Percentiles rank a stretch among this genome's conserved stretches.
phyloP scores from a whole-genome alignment of 2,888 invertebrate genomes.

The Melanchra persicariae region DNA sequence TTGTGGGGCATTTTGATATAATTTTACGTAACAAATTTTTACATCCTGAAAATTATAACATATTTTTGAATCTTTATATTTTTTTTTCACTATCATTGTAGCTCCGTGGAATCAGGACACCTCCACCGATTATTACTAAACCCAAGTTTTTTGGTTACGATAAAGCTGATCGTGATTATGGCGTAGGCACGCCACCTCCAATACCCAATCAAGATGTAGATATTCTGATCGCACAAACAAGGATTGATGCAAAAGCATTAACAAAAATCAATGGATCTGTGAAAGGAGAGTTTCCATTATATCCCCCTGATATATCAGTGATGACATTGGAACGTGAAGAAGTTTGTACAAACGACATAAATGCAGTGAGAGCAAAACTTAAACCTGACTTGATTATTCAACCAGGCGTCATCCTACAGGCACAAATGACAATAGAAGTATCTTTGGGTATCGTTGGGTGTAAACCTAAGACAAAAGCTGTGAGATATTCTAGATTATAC shows the following conservation, averaged over 20 bases:
- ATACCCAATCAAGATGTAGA: conserved; percentile 69
- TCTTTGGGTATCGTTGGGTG: conserved; percentile 84
- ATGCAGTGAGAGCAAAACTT: conserved; percentile 72
- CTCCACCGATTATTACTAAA: conserved; percentile 31
- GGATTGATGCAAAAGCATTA: conserved; percentile 78
- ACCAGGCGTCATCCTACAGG: conserved; percentile 75
- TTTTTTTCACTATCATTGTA: conserved; percentile 51
- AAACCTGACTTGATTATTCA: conserved; percentile 73
- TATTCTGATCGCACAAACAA: conserved; percentile 80
- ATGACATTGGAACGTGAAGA: conserved; percentile 70
- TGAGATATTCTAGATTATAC: conserved; percentile 80
- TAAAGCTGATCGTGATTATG: conserved; percentile 75
- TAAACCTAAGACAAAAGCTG: conserved; percentile 66
- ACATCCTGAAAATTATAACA: too few relatives aligned
- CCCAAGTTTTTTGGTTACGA: conserved; percentile 78
- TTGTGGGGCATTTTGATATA: too few relatives aligned
- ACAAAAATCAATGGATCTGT: conserved; percentile 76
- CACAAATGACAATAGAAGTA: conserved; percentile 84
- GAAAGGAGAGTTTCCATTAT: conserved; percentile 81
- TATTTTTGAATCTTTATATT: too few relatives aligned
- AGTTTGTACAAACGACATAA: conserved; percentile 84
- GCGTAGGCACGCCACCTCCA: conserved; percentile 58
- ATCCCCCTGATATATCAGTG: conserved; percentile 73
- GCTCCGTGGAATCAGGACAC: conserved; percentile 77
- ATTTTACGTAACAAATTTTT: too few relatives aligned